These are phyloP conservation scores for Agrotis puta DNA, from an alignment of 2,888 invertebrate genomes.

Conservation along the genomic window DNA sequence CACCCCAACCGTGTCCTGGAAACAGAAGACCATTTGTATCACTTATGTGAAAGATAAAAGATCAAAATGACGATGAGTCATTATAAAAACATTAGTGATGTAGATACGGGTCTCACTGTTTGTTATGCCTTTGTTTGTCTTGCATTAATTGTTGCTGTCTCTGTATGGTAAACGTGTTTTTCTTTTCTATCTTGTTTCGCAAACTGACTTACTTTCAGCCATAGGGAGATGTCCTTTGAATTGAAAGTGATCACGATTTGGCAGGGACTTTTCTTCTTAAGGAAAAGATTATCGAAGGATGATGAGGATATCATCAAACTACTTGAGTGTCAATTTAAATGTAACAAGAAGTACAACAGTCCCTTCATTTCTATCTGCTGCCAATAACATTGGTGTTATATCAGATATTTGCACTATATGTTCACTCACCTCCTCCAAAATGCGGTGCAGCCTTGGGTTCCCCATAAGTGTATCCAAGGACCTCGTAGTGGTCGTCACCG, in stretches of 20 bases:
- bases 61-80: slow-evolving; percentile 21
- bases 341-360: background rate
- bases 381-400: too few species aligned
- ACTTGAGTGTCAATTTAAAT: background rate
- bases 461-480: slow-evolving; percentile 93
- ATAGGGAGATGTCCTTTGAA: background rate
- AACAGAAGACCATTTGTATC: slow-evolving; percentile 39
- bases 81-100: slow-evolving; percentile 44
- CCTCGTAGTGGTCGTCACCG: slow-evolving; percentile 92
- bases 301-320: background rate
- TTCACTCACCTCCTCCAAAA: slow-evolving; percentile 83
- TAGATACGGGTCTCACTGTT: slow-evolving; percentile 36
- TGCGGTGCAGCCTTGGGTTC: slow-evolving; percentile 91
- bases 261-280: background rate
- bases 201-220: background rate
- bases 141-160: slow-evolving; percentile 27
- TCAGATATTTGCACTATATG: background rate
- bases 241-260: background rate
- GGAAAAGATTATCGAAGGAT: background rate
- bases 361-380: background rate
- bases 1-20: slow-evolving; percentile 86
- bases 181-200: slow-evolving; percentile 18
- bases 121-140: slow-evolving; percentile 39
- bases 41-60: slow-evolving; percentile 32
- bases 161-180: slow-evolving; percentile 19